phyloP scores from a whole-genome alignment of 2,888 invertebrate species.

The Phortica okadai region DNA sequence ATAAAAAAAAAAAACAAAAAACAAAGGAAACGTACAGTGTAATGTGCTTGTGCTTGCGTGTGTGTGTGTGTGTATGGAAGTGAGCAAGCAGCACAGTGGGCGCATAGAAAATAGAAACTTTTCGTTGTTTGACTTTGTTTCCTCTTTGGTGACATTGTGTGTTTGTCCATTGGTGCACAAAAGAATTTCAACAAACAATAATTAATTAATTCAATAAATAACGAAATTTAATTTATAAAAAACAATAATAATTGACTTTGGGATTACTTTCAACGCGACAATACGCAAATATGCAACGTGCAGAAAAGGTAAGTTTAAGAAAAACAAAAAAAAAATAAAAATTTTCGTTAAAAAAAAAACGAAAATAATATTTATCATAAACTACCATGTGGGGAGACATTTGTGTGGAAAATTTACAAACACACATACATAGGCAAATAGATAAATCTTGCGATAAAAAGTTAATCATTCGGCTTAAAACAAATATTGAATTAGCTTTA shows the following conservation, averaged over 20 bases:
- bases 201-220: neutral
- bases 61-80: no score
- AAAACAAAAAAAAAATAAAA: neutral
- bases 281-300: neutral
- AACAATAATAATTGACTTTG: neutral
- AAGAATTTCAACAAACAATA: neutral
- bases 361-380: neutral
- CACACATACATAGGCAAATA: neutral
- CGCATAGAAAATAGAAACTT: neutral
- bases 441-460: neutral
- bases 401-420: neutral
- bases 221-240: neutral
- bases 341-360: no score
- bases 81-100: neutral
- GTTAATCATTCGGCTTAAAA: neutral
- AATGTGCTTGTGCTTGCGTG: neutral
- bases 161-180: neutral
- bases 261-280: neutral
- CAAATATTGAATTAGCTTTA: constrained; percentile 22
- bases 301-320: neutral
- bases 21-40: neutral
- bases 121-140: neutral
- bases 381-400: neutral
- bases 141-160: neutral
- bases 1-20: neutral